Evolutionary conservation across 2,888 invertebrate genomes (phyloP).

Genomic region (Xanthia togata): DNA sequence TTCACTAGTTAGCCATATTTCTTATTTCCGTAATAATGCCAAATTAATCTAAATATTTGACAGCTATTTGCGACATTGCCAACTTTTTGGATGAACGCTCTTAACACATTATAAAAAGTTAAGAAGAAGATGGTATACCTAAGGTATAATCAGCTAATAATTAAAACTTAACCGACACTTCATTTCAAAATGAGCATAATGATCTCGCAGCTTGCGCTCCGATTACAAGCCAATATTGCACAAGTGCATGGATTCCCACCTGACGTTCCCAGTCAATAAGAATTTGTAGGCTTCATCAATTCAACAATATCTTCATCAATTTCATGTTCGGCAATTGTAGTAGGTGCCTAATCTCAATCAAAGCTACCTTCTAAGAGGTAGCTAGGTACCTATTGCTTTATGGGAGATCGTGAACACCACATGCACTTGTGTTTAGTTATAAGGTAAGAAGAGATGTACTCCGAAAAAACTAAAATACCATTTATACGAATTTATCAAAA

Average conservation of each 20-base stretch:
- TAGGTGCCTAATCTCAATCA: background rate
- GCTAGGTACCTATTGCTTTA: too few species aligned
- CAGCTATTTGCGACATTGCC: too few species aligned
- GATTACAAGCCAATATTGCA: conserved; percentile 11
- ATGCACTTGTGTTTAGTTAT: too few species aligned
- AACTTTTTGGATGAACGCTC: too few species aligned
- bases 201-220: background rate
- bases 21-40: too few species aligned
- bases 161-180: background rate
- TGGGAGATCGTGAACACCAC: too few species aligned
- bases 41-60: too few species aligned
- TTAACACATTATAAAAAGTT: background rate
- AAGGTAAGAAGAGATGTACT: conserved; percentile 11
- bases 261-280: too few species aligned
- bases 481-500: background rate
- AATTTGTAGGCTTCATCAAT: background rate
- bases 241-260: conserved; percentile 9
- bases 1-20: too few species aligned
- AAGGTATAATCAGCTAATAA: too few species aligned
- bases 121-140: too few species aligned
- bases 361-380: background rate
- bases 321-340: background rate
- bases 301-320: too few species aligned
- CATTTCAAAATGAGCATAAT: background rate
- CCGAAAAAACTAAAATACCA: conserved; percentile 14